Conservation (phyloP, 1,140 invertebrate species). For the Archegozetes longisetosus region DNA sequence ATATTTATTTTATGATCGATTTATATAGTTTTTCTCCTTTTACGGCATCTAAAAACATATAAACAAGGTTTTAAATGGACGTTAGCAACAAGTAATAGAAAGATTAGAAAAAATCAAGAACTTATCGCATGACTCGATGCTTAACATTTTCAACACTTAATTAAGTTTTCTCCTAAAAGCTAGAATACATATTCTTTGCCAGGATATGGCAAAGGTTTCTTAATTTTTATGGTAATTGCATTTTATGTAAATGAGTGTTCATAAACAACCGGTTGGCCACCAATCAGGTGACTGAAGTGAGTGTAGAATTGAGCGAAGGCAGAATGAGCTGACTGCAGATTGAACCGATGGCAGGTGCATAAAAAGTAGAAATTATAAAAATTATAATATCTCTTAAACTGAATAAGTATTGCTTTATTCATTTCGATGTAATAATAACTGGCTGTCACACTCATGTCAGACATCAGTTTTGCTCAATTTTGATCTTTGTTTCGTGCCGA, state of each 20-base stretch:
- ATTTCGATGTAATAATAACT: neutral
- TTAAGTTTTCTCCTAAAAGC: too few relatives aligned
- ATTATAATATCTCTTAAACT: neutral
- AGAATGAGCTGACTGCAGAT: neutral
- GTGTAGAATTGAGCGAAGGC: neutral
- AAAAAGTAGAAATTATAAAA: neutral
- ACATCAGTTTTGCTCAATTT: neutral
- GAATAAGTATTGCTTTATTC: too few relatives aligned
- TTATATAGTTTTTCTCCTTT: too few relatives aligned
- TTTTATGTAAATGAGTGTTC: neutral
- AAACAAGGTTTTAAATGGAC: too few relatives aligned
- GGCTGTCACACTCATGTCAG: neutral
- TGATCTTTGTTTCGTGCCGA: neutral
- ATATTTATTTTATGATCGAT: too few relatives aligned
- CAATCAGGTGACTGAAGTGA: too few relatives aligned
- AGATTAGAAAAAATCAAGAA: too few relatives aligned
- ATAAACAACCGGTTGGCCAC: too few relatives aligned
- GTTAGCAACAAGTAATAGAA: too few relatives aligned
- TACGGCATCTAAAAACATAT: too few relatives aligned
- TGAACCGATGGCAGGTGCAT: neutral
- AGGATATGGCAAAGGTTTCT: neutral
- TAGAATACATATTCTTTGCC: neutral
- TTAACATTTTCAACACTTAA: too few relatives aligned
- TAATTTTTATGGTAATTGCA: neutral
- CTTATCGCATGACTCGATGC: too few relatives aligned